phyloP scores from a whole-genome alignment of 1,140 invertebrate species.

The Halictus rubicundus region DNA sequence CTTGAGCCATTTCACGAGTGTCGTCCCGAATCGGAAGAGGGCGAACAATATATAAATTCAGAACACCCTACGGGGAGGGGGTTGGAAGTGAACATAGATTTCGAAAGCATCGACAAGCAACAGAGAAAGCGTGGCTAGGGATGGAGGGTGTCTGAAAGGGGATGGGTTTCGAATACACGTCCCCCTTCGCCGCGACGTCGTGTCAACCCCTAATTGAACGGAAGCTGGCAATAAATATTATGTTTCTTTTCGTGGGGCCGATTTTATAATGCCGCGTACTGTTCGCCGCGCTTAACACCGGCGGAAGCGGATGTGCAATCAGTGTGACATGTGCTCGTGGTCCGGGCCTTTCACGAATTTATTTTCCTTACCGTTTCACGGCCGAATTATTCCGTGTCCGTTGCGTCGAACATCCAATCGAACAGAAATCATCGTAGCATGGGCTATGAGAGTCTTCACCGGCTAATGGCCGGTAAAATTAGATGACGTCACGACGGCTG shows the following conservation, averaged over 20 bases:
- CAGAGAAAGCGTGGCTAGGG: slow-evolving; percentile 15
- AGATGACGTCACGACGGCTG: not conserved
- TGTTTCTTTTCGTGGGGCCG: slow-evolving; percentile 66
- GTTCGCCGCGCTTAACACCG: slow-evolving; percentile 15
- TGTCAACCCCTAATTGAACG: slow-evolving; percentile 77
- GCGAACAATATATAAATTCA: slow-evolving; percentile 63
- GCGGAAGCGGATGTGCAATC: slow-evolving; percentile 76
- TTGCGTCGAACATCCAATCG: slow-evolving; percentile 37
- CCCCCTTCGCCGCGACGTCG: slow-evolving; percentile 40
- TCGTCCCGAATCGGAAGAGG: slow-evolving; percentile 61
- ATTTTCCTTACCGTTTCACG: slow-evolving; percentile 50
- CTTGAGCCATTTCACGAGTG: slow-evolving; percentile 60
- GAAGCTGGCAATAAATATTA: slow-evolving; percentile 78
- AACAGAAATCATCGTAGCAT: slow-evolving; percentile 28
- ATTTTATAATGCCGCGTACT: slow-evolving; percentile 71
- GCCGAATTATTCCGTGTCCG: slow-evolving; percentile 20
- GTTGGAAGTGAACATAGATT: slow-evolving; percentile 50
- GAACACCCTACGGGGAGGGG: slow-evolving; percentile 30
- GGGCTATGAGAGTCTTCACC: too few relatives aligned
- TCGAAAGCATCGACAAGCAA: slow-evolving; percentile 54
- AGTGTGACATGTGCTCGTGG: slow-evolving; percentile 61
- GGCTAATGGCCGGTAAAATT: not conserved
- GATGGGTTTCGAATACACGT: slow-evolving; percentile 32
- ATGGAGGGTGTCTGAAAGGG: not conserved
- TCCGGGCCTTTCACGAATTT: slow-evolving; percentile 51